Evolutionary conservation across 2,797 vertebrate species (phyloP).

Genomic region (Rachycentron canadum): DNA sequence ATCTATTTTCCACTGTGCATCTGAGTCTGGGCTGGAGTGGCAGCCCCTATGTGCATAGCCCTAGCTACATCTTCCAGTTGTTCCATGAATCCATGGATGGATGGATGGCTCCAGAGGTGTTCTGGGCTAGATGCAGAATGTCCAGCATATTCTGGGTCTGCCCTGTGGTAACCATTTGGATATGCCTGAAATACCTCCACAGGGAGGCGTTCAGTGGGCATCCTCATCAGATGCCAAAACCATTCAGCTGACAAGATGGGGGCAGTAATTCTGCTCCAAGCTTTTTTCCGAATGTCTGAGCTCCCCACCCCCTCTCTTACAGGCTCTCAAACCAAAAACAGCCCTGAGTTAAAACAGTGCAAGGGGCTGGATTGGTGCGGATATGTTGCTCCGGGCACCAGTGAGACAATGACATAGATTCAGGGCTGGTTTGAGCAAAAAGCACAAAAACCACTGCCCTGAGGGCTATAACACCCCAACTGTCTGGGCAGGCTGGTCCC

Average conservation of each 20-base stretch:
- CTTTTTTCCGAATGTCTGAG: neutral
- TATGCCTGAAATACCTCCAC: neutral
- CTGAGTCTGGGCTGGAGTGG: accelerated
- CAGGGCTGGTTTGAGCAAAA: no score
- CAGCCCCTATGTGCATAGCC: neutral
- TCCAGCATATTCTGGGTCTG: neutral
- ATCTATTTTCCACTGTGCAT: neutral
- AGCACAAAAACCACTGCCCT: no score
- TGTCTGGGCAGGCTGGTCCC: neutral
- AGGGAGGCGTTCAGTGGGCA: neutral
- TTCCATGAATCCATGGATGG: neutral
- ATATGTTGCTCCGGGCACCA: no score
- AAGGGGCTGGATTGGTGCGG: neutral
- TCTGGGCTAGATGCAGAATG: neutral
- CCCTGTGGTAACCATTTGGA: slow-evolving; percentile 1
- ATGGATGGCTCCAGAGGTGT: neutral
- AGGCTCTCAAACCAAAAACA: neutral
- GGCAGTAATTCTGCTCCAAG: no score
- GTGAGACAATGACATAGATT: neutral
- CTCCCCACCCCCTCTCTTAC: neutral
- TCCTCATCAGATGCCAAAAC: neutral
- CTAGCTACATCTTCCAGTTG: neutral
- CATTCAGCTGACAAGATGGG: neutral
- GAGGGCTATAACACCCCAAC: no score
- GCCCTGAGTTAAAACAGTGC: neutral